Evolutionary conservation across 2,888 invertebrate genomes (phyloP).

Genomic region (Neoaliturus tenellus): DNA sequence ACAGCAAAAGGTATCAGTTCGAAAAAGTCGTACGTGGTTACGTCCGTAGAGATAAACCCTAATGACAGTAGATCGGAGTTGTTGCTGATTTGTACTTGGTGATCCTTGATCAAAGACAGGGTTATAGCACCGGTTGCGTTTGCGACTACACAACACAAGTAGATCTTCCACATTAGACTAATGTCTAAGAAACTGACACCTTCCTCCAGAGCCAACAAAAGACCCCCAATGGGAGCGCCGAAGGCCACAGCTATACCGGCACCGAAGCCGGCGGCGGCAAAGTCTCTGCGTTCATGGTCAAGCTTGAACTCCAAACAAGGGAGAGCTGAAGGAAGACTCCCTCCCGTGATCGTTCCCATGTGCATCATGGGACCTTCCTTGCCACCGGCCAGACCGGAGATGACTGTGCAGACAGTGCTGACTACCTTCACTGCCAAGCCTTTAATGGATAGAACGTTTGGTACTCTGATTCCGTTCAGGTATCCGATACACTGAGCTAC

Average conservation of each 20-base stretch:
- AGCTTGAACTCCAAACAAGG: conserved; percentile 76
- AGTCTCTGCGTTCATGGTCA: conserved; percentile 79
- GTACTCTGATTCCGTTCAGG: conserved; percentile 78
- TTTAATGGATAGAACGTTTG: conserved; percentile 75
- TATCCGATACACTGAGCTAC: conserved; percentile 79
- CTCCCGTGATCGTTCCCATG: conserved; percentile 78
- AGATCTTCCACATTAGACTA: conserved; percentile 78
- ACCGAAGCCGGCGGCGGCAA: conserved; percentile 78
- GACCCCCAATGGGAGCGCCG: conserved; percentile 76
- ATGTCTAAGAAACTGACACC: conserved; percentile 81
- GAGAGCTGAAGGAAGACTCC: conserved; percentile 55
- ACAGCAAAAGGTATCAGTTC: conserved; percentile 74
- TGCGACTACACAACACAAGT: conserved; percentile 77
- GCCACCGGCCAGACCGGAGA: conserved; percentile 77
- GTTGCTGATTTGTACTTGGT: neutral
- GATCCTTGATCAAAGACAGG: neutral
- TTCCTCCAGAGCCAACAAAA: conserved; percentile 79
- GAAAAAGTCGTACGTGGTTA: conserved; percentile 67
- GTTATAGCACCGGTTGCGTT: neutral
- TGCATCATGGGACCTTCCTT: conserved; percentile 79
- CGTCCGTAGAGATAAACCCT: conserved; percentile 58
- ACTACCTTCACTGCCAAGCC: conserved; percentile 75
- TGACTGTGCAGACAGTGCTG: conserved; percentile 76
- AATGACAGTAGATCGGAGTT: conserved; percentile 51
- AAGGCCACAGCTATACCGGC: conserved; percentile 81